These are phyloP conservation scores for Mus pahari DNA, from an alignment of 2,113 vertebrate species.

Conservation along the genomic window DNA sequence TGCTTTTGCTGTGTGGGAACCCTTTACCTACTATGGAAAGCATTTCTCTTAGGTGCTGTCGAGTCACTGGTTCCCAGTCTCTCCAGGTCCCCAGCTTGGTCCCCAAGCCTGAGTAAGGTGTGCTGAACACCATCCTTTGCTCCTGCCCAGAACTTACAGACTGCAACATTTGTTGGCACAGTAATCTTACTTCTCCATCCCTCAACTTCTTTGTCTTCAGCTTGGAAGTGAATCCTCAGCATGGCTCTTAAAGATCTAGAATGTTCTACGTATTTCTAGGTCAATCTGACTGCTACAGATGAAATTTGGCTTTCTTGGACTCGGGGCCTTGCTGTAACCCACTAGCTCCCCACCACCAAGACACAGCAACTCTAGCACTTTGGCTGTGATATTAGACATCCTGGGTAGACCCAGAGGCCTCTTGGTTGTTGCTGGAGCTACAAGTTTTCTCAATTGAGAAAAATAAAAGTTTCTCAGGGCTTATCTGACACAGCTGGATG, in stretches of 20 bases:
- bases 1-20: not conserved
- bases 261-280: not conserved
- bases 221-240: not conserved
- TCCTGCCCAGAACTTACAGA: not conserved
- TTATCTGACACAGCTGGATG: constrained; percentile 69
- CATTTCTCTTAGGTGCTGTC: not conserved
- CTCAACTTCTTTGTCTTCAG: not conserved
- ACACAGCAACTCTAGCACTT: not conserved
- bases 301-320: not conserved
- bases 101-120: not conserved
- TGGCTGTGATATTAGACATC: not conserved
- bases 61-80: not conserved
- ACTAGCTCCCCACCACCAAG: not conserved
- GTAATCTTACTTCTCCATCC: not conserved
- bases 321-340: not conserved
- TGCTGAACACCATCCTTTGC: too few relatives aligned
- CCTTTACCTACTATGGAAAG: not conserved
- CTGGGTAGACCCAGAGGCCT: not conserved
- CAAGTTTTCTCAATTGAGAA: constrained; percentile 69
- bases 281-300: not conserved
- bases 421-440: not conserved
- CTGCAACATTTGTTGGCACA: not conserved
- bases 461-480: constrained; percentile 55
- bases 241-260: not conserved
- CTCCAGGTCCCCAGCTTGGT: not conserved